Evolutionary conservation across 2,797 vertebrate species (phyloP).

Genomic region (Psittacula derbiana): DNA sequence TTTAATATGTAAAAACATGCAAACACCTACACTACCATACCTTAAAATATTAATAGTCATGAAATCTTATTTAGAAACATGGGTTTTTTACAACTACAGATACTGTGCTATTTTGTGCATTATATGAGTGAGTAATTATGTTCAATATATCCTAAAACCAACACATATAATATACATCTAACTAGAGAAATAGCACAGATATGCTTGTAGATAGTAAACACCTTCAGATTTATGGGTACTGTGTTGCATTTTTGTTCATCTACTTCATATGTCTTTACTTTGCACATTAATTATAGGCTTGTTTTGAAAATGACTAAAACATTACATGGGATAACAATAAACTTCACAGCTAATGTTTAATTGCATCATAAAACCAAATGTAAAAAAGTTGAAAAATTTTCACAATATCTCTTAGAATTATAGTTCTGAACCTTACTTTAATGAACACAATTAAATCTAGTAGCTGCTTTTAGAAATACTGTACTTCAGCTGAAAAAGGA

Average conservation of each 20-base stretch:
- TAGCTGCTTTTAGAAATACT: conserved; percentile 16
- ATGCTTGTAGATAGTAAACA: background rate
- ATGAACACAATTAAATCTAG: conserved; percentile 38
- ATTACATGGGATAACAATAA: conserved; percentile 14
- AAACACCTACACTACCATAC: background rate
- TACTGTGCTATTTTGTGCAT: background rate
- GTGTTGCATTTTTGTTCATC: background rate
- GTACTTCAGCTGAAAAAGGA: background rate
- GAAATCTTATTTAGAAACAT: background rate
- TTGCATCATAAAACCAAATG: conserved; percentile 24
- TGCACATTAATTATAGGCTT: conserved; percentile 33
- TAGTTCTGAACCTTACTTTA: conserved; percentile 30
- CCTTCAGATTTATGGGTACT: background rate
- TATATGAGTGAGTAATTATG: background rate
- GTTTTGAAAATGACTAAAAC: conserved; percentile 39
- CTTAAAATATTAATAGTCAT: background rate
- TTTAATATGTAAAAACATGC: background rate
- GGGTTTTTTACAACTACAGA: background rate
- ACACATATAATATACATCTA: background rate
- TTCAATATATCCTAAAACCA: background rate
- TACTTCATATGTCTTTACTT: background rate
- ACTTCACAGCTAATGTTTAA: conserved; percentile 18
- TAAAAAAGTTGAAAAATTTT: conserved; percentile 31
- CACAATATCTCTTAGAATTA: conserved; percentile 9
- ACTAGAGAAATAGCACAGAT: background rate